These are phyloP conservation scores for Leiothrix lutea DNA, from an alignment of 2,113 vertebrate genomes.

Conservation along the genomic window DNA sequence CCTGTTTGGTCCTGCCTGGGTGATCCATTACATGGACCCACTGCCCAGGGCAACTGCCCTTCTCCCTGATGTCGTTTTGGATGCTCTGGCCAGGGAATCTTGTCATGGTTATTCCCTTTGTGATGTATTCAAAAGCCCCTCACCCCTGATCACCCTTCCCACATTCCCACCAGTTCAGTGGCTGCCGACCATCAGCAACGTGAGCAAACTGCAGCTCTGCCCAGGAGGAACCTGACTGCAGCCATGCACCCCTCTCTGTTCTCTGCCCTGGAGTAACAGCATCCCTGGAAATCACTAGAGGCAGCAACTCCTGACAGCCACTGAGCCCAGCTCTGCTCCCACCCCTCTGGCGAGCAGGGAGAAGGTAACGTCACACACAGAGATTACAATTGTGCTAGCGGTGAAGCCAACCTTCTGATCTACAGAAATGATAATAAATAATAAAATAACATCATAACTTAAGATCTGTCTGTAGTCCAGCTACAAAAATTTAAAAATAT, in stretches of 20 bases:
- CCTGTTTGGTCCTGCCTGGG: not conserved
- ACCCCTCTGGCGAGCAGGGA: not conserved
- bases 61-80: not conserved
- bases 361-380: conserved; percentile 42
- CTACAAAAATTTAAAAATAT: conserved; percentile 89
- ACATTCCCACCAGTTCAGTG: not conserved
- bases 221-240: not conserved
- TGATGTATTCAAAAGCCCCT: not conserved
- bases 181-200: not conserved
- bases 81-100: not conserved
- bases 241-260: not conserved
- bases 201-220: not conserved
- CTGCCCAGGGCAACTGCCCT: not conserved
- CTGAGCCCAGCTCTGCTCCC: conserved; percentile 41
- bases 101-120: fast-evolving
- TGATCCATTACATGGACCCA: not conserved
- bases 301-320: not conserved
- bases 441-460: conserved; percentile 91
- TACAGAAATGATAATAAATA: conserved; percentile 82
- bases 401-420: conserved; percentile 82
- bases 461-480: conserved; percentile 95
- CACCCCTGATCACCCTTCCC: not conserved
- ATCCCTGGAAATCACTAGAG: not conserved
- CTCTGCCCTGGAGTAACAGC: not conserved
- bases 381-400: conserved; percentile 78